A percentile compares a stretch with the other conserved stretches of the same genome.
These are phyloP conservation scores for Pseudorhiza aurosa DNA, from an alignment of 30 jellyfish, hydroid and myxozoan genomes.

Conservation along the genomic window DNA sequence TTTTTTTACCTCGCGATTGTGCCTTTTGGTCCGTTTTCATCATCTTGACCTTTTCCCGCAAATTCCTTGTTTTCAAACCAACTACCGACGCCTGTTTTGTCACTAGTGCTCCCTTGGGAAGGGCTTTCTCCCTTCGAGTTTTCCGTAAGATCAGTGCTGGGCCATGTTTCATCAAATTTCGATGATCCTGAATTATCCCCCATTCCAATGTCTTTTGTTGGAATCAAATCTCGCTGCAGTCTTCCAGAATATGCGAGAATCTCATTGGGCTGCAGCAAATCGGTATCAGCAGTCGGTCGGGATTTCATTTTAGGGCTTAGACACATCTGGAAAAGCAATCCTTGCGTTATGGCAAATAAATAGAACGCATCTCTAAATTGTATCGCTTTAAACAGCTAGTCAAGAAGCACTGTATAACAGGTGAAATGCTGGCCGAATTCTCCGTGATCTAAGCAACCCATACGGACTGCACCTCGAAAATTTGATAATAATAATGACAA, in stretches of 20 bases:
- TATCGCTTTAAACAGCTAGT: no score
- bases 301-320: conserved; percentile 4
- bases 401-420: no score
- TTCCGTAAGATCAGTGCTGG: conserved; percentile 62
- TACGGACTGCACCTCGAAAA: no score
- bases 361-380: no score
- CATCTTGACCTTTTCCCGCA: not conserved
- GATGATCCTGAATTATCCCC: conserved; percentile 70
- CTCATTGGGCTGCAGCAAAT: conserved; percentile 2
- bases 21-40: conserved; percentile 1
- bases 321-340: conserved; percentile 23
- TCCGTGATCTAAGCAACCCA: no score
- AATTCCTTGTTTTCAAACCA: not conserved
- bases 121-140: conserved; percentile 18
- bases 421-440: no score
- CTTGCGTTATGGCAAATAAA: no score
- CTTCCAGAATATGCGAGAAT: conserved; percentile 23
- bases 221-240: conserved; percentile 47
- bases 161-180: conserved; percentile 78
- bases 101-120: not conserved
- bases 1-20: conserved; percentile 67
- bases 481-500: no score
- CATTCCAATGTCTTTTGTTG: conserved; percentile 38
- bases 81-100: not conserved
- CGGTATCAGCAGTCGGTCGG: not conserved